These are phyloP conservation scores for Athripsodes cinereus DNA, from an alignment of 2,888 invertebrate genomes.

Conservation along the genomic window DNA sequence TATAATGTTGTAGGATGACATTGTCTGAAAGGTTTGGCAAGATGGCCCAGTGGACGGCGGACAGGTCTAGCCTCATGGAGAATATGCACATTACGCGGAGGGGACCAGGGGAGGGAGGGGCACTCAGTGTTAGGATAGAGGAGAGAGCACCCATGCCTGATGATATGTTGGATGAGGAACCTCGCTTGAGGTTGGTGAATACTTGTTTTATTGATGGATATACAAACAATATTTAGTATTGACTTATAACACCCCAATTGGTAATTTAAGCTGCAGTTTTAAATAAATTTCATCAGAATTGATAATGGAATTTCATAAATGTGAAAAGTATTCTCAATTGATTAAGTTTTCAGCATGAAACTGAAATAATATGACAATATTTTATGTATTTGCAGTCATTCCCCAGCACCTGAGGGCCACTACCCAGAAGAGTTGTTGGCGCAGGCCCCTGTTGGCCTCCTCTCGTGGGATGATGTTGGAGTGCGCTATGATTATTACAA, in stretches of 20 bases:
- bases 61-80: conserved; percentile 73
- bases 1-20: conserved; percentile 50
- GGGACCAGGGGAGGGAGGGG: conserved; percentile 61
- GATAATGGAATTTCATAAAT: too few species aligned
- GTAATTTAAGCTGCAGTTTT: too few species aligned
- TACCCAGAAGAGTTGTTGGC: conserved; percentile 73
- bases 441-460: conserved; percentile 65
- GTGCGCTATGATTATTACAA: conserved; percentile 87
- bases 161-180: conserved; percentile 49
- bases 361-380: too few species aligned
- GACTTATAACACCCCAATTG: too few species aligned
- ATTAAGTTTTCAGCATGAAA: too few species aligned
- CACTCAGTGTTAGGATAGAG: conserved; percentile 73
- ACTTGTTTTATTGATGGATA: too few species aligned
- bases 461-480: conserved; percentile 84
- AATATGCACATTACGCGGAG: conserved; percentile 83
- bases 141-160: conserved; percentile 49
- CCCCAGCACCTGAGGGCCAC: conserved; percentile 66
- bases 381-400: conserved; percentile 44
- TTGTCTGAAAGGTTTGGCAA: conserved; percentile 85
- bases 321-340: too few species aligned
- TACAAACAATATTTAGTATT: too few species aligned
- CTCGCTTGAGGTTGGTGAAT: conserved; percentile 34
- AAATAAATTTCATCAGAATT: too few species aligned
- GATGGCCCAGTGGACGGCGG: conserved; percentile 88